Base-by-base conservation (phyloP, 2,888 invertebrate species). In the Belgica antarctica region DNA sequence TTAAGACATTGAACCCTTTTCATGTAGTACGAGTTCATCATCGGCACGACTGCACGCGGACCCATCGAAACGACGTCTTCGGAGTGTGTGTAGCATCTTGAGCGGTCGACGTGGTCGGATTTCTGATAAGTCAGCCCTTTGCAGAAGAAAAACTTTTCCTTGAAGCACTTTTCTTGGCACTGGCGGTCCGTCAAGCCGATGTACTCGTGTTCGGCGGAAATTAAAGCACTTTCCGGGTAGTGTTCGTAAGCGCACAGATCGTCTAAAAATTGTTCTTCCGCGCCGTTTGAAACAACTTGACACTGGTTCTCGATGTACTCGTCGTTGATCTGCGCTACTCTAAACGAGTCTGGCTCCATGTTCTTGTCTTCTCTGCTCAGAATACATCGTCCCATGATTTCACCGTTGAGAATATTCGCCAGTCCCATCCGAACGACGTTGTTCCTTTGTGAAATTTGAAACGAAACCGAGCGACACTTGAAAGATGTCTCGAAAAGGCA, bases 271-370 rank as follows among this genome's bases (percentile, higher is more conserved):
- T 68, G 36, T 24, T 52, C 57, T 19, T 70, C 27, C 10, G 34
- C 59, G 15, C 70, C 70, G 36, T 41, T 41, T 2, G 7, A 46
- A 1, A 66, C 19, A 4, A 70, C 47, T 3, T 70, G 71, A 17
- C 94, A 94, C 76, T 92, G 88, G 79, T 89, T 91, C 78, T 92
- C 92, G 74, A 93, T 85, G 77, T 94, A 94, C 75, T 91, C 89
- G 28, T 91, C 89, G 74, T 88, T 86, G 74, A 86, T 87, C 75
- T 86, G 86, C 1, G 89, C 86, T 2, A 88, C 88, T 46, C 90
- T 82, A 78, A 89, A 94, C 1, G 90, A 86, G 76, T 88, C 89
- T 0, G 92, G 90, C 73, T 87, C 85, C 0, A 87, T 85, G 75
- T 89, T 87, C 75, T 90, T 85, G 77, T 90, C 89, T 74, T 88